These are phyloP conservation scores for Choristoneura fumiferana DNA, from an alignment of 1,140 invertebrate species.

Conservation along the genomic window DNA sequence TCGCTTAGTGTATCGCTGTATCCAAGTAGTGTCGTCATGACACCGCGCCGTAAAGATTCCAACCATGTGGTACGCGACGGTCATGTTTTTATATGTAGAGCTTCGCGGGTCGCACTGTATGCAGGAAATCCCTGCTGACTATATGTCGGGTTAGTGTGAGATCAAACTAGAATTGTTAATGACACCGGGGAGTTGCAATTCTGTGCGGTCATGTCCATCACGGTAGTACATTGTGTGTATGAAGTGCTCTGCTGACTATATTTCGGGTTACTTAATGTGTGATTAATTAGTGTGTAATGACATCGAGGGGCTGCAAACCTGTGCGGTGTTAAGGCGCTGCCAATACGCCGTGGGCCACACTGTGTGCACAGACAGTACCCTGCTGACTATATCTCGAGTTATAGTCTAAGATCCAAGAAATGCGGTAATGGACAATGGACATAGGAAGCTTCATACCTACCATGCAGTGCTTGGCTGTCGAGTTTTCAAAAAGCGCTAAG, in stretches of 20 bases:
- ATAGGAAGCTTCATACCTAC: too few species aligned
- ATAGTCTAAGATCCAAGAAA: too few species aligned
- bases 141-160: slow-evolving; percentile 52
- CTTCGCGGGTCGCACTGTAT: slow-evolving; percentile 43
- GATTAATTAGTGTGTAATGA: too few species aligned
- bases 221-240: too few species aligned
- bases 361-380: slow-evolving; percentile 63
- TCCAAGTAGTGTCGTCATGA: slow-evolving; percentile 41
- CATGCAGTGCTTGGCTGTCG: too few species aligned
- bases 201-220: slow-evolving; percentile 53
- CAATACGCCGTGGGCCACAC: slow-evolving; percentile 46
- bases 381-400: too few species aligned
- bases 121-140: slow-evolving; percentile 60
- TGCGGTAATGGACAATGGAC: too few species aligned
- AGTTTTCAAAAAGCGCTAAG: too few species aligned
- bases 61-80: slow-evolving; percentile 46
- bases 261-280: too few species aligned
- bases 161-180: slow-evolving; percentile 43
- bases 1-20: slow-evolving; percentile 49
- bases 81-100: slow-evolving; percentile 55
- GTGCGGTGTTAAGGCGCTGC: too few species aligned
- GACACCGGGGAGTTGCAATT: slow-evolving; percentile 35
- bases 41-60: slow-evolving; percentile 38
- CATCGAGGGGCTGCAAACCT: too few species aligned
- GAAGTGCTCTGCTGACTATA: too few species aligned